Conservation (phyloP, 2,113 vertebrate genomes). For the Rafetus swinhoei region DNA sequence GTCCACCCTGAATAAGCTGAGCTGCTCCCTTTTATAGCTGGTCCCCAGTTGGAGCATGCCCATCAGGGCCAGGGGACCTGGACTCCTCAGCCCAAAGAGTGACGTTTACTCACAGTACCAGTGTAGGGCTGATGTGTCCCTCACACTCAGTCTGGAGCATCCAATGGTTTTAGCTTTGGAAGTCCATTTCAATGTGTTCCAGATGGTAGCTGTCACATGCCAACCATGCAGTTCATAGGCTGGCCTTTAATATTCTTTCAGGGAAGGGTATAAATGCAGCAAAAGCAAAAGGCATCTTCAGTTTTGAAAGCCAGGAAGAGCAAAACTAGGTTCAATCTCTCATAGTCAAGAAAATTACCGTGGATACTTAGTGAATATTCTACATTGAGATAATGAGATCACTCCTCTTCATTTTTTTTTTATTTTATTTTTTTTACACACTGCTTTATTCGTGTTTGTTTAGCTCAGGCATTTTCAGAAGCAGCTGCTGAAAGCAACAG, state of each 20-base stretch:
- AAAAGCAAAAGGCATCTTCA: background rate
- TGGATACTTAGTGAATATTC: background rate
- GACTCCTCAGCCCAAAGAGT: too few species aligned
- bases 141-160: background rate
- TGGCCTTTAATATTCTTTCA: background rate
- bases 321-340: background rate
- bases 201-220: rapidly evolving
- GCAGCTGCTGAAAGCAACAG: background rate
- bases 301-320: background rate
- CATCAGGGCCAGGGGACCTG: too few species aligned
- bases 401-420: background rate
- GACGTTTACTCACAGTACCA: too few species aligned
- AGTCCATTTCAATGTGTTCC: rapidly evolving
- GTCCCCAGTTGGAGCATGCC: too few species aligned
- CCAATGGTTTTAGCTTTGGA: background rate
- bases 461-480: background rate
- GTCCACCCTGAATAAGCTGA: too few species aligned
- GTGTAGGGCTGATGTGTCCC: too few species aligned
- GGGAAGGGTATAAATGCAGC: background rate
- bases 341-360: rapidly evolving
- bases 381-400: background rate
- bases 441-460: background rate
- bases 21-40: too few species aligned
- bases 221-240: background rate
- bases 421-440: background rate